phyloP scores from a whole-genome alignment of 2,113 vertebrate genomes.

The Cyanoliseus patagonus region DNA sequence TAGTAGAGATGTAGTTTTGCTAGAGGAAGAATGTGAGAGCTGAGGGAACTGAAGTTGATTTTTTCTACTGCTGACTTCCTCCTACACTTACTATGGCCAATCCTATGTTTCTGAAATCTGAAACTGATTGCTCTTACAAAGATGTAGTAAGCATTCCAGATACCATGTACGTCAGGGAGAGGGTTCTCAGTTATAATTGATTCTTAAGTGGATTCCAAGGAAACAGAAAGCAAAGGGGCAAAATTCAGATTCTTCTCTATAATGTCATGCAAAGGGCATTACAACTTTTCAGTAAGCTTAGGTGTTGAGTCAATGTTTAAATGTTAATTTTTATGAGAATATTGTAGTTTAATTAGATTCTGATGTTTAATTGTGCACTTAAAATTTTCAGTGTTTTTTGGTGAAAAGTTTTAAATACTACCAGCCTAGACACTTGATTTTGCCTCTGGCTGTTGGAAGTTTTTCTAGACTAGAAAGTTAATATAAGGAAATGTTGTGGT shows the following conservation, averaged over 20 bases:
- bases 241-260: not conserved
- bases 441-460: not conserved
- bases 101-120: not conserved
- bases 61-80: not conserved
- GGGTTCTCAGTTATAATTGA: not conserved
- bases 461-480: not conserved
- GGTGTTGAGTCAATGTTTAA: not conserved
- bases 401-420: not conserved
- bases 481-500: not conserved
- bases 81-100: not conserved
- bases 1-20: not conserved
- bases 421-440: not conserved
- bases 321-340: not conserved
- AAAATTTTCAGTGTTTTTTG: not conserved
- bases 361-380: not conserved
- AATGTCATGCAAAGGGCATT: not conserved
- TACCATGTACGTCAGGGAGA: not conserved
- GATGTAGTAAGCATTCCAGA: not conserved
- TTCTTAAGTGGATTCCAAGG: not conserved
- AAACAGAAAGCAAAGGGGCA: not conserved
- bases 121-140: not conserved
- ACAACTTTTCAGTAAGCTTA: not conserved
- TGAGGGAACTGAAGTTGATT: not conserved
- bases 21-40: not conserved
- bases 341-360: not conserved